A percentile compares a stretch with the other conserved stretches of the same genome.
These are phyloP conservation scores for Montipora cactus DNA, from an alignment of 64 coral and sea anemone species.

Conservation along the genomic window DNA sequence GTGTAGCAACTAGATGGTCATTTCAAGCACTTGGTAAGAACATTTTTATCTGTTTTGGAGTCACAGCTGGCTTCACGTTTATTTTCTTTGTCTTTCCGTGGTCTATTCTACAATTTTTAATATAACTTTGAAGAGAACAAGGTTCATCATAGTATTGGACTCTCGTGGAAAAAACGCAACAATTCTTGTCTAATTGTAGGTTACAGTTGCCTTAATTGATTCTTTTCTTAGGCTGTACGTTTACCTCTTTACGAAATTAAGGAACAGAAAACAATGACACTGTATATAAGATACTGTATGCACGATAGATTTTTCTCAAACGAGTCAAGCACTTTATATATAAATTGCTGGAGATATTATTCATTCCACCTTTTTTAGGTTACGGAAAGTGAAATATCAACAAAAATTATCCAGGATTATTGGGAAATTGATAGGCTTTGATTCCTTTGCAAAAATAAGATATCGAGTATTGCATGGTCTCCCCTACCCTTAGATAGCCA, in stretches of 20 bases:
- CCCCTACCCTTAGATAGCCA: no score
- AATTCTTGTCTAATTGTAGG: neutral
- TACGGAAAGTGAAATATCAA: neutral
- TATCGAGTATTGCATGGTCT: no score
- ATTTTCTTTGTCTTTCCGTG: neutral
- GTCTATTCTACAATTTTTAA: neutral
- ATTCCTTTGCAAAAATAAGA: no score
- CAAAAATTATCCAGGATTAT: no score
- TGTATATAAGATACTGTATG: no score
- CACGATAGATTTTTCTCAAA: no score
- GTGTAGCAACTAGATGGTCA: constrained; percentile 75
- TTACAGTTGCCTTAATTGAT: neutral
- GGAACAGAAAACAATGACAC: no score
- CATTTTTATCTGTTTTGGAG: neutral
- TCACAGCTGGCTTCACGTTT: neutral
- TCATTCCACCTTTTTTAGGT: neutral
- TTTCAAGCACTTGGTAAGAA: constrained; percentile 87
- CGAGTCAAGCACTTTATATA: no score
- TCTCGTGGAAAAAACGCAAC: neutral
- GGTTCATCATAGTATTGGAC: neutral
- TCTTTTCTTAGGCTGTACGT: no score
- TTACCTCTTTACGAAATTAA: no score
- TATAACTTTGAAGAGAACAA: neutral
- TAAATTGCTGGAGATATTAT: neutral
- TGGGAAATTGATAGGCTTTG: no score